A percentile compares a stretch with the other conserved stretches of the same genome.
phyloP scores from a whole-genome alignment of 1,140 invertebrate species.

The Calephelis nemesis region DNA sequence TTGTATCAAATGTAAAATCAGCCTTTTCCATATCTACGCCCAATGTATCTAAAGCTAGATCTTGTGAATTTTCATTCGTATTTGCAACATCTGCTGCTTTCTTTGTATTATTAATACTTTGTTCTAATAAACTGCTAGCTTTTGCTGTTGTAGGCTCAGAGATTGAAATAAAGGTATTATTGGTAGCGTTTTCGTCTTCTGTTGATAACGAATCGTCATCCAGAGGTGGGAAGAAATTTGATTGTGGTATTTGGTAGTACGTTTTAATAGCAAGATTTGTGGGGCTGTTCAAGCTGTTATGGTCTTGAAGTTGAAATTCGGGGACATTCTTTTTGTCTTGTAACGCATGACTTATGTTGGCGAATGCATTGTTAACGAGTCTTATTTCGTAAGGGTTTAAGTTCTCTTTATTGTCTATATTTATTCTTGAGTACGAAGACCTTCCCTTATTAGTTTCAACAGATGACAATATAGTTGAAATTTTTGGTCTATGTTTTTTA shows the following conservation, averaged over 20 bases:
- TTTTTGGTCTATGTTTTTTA: constrained; percentile 47
- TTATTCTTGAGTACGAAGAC: constrained; percentile 41
- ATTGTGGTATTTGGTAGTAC: constrained; percentile 41
- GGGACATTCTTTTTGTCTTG: constrained; percentile 26
- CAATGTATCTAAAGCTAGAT: constrained; percentile 19
- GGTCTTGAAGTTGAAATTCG: constrained; percentile 27
- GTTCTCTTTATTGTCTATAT: constrained; percentile 37
- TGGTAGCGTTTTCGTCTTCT: not conserved
- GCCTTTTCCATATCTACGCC: constrained; percentile 37
- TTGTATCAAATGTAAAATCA: constrained; percentile 48
- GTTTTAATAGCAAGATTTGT: constrained; percentile 34
- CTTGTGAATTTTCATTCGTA: constrained; percentile 10
- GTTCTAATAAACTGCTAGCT: constrained; percentile 30
- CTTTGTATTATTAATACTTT: constrained; percentile 36
- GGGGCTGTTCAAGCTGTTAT: constrained; percentile 18
- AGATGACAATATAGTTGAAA: constrained; percentile 49
- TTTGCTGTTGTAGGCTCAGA: constrained; percentile 6
- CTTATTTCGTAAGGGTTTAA: constrained; percentile 40
- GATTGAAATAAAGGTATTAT: not conserved
- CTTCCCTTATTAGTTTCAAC: constrained; percentile 41
- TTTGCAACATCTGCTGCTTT: constrained; percentile 11
- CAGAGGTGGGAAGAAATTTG: constrained; percentile 45
- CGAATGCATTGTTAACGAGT: constrained; percentile 40
- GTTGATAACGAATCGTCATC: constrained; percentile 28
- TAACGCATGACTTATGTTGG: constrained; percentile 29